Evolutionary conservation across 2,797 vertebrate genomes (phyloP).

Genomic region (Bovichtus variegatus): DNA sequence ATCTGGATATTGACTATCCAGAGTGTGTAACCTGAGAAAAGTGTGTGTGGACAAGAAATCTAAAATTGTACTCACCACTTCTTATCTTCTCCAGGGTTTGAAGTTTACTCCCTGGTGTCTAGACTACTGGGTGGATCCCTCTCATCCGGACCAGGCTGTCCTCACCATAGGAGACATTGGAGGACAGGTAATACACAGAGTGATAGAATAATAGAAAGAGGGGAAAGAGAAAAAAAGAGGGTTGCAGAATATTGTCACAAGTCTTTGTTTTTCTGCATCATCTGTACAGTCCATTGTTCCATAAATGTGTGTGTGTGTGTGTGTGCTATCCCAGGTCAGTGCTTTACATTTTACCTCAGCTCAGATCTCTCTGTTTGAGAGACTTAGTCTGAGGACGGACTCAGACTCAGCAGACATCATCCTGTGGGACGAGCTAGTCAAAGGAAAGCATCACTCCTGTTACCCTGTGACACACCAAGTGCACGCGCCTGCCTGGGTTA

Average conservation of each 20-base stretch:
- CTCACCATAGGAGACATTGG: slow-evolving; percentile 87
- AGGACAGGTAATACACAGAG: slow-evolving; percentile 82
- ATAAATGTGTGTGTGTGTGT: slow-evolving; percentile 36
- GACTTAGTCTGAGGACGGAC: slow-evolving; percentile 61
- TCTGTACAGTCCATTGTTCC: background rate
- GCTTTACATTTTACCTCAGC: slow-evolving; percentile 84
- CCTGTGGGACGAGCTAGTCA: slow-evolving; percentile 85
- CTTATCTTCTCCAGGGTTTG: slow-evolving; percentile 73
- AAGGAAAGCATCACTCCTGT: slow-evolving; percentile 85
- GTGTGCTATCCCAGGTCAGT: slow-evolving; percentile 77
- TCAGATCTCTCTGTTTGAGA: slow-evolving; percentile 82
- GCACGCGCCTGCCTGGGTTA: slow-evolving; percentile 86
- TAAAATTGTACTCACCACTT: background rate
- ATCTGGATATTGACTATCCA: background rate
- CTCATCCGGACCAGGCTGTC: slow-evolving; percentile 81
- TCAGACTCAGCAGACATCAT: slow-evolving; percentile 78
- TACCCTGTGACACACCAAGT: slow-evolving; percentile 78
- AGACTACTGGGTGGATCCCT: slow-evolving; percentile 86
- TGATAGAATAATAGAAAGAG: background rate
- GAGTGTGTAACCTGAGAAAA: background rate
- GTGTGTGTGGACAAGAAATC: background rate
- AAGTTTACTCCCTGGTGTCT: slow-evolving; percentile 82
- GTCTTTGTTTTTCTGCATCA: background rate
- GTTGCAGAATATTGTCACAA: background rate
- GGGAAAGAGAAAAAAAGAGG: background rate